Evolutionary conservation across 2,888 invertebrate species (phyloP), one percentile per base, ranked within the genome.

Genomic region (Diachrysia chrysitis): DNA sequence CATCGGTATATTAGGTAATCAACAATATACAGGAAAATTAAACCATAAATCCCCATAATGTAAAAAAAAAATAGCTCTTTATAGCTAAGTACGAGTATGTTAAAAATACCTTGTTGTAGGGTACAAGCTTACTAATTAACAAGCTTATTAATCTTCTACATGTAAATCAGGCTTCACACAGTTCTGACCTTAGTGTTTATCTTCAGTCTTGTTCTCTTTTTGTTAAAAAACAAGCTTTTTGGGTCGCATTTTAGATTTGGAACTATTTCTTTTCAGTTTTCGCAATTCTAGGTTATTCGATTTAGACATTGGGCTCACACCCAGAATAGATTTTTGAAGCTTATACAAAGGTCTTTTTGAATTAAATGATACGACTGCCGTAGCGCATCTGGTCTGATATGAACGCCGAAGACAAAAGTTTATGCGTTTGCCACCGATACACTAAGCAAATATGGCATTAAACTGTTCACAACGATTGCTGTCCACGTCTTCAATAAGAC

Each of bases 401-500:
- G 56, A 56, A 51, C 42, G 29, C 37, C 51, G 23, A 54, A 54
- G 54, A 54, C 54, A 61, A 54, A 54, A 61, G 35, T 61, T 61
- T 19, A 61, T 54, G 37, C 61, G 53, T 53, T 61, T 61, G 35
- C 61, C 61, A 54, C 61, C 54, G 19, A 61, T 32, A 61, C 53
- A 51, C 37, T 61, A 54, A 17, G 61, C 61, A 37, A 61, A 35
- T 54, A 54, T 54, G 29, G 51, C 29, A 17, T 60, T 51, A 32
- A 60, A 60, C 19, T 51, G 51, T 48, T 60, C 60, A 29, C 51
- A 51, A 32, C n/a, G 60, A 56, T 56, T 56, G 32, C 56, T 56
- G 32, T 56, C 56, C 32, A 56, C 32, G 32, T 56, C 56, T 56
- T 29, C 56, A 56, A 56, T 56, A 56, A 56, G 56, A 56, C 56